Conservation (phyloP, 2,113 vertebrate genomes). For the Menura novaehollandiae region DNA sequence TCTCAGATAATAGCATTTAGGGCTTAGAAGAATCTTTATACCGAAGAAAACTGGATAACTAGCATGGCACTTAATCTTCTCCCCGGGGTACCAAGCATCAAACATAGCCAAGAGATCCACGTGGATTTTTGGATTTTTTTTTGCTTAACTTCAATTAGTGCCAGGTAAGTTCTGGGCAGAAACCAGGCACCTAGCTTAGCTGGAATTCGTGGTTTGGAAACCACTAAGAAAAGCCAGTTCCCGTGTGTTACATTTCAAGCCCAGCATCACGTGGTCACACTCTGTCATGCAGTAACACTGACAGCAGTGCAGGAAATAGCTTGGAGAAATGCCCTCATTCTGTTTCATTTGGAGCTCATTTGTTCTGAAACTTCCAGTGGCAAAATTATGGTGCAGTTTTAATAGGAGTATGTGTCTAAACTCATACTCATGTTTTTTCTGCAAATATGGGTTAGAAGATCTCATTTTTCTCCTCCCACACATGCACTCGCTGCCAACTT, state of each 20-base stretch:
- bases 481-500: neutral
- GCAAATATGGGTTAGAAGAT: conserved; percentile 26
- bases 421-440: conserved; percentile 19
- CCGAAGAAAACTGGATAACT: neutral
- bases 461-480: conserved; percentile 51
- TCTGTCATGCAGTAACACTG: neutral
- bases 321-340: conserved; percentile 49
- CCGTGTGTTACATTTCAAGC: conserved; percentile 19
- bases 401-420: conserved; percentile 55
- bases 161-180: conserved; percentile 52
- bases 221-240: conserved; percentile 38
- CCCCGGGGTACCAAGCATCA: neutral
- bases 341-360: conserved; percentile 63
- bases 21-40: neutral
- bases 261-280: neutral
- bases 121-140: neutral
- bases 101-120: neutral
- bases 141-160: neutral
- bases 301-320: neutral
- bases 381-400: conserved; percentile 56
- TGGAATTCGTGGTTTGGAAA: conserved; percentile 63
- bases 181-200: conserved; percentile 37
- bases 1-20: neutral
- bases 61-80: neutral
- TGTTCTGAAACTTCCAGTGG: conserved; percentile 63